Conservation (phyloP, 1,140 invertebrate species). For the Lanistes nyassanus region DNA sequence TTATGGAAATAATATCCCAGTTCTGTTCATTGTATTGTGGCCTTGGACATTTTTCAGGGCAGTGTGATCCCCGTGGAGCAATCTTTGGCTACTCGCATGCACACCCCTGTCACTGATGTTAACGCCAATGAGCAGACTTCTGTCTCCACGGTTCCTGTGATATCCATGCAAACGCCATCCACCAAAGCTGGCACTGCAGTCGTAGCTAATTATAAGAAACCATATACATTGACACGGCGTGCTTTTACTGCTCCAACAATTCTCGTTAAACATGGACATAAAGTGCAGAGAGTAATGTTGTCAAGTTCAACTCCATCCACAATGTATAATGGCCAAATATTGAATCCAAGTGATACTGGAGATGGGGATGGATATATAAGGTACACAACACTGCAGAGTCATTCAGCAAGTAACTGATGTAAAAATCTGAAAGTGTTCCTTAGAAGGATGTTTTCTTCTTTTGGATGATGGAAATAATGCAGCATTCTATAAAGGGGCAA, state of each 20-base stretch:
- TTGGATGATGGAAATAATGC: no score
- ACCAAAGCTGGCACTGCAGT: slow-evolving; percentile 37
- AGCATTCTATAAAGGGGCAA: no score
- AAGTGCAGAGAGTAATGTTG: slow-evolving; percentile 55
- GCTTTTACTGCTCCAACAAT: slow-evolving; percentile 52
- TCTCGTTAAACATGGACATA: slow-evolving; percentile 56
- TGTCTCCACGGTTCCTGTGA: slow-evolving; percentile 38
- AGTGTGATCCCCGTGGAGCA: slow-evolving; percentile 47
- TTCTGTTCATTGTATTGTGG: slow-evolving; percentile 1
- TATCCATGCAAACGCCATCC: slow-evolving; percentile 42
- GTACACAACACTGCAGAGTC: slow-evolving; percentile 29
- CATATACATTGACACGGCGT: slow-evolving; percentile 44
- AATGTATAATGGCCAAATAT: slow-evolving; percentile 37
- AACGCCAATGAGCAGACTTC: slow-evolving; percentile 36
- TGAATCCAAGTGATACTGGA: slow-evolving; percentile 37
- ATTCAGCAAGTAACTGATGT: slow-evolving; percentile 19
- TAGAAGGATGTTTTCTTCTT: no score
- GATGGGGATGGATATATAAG: slow-evolving; percentile 37
- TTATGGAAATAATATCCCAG: no score
- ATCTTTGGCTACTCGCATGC: slow-evolving; percentile 43
- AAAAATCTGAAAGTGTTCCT: no score
- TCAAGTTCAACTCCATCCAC: slow-evolving; percentile 35
- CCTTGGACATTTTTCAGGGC: slow-evolving; percentile 40
- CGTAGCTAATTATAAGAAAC: slow-evolving; percentile 48
- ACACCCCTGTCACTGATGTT: slow-evolving; percentile 37